Evolutionary conservation across 2,113 vertebrate species (phyloP).

Genomic region (Thunnus maccoyii): DNA sequence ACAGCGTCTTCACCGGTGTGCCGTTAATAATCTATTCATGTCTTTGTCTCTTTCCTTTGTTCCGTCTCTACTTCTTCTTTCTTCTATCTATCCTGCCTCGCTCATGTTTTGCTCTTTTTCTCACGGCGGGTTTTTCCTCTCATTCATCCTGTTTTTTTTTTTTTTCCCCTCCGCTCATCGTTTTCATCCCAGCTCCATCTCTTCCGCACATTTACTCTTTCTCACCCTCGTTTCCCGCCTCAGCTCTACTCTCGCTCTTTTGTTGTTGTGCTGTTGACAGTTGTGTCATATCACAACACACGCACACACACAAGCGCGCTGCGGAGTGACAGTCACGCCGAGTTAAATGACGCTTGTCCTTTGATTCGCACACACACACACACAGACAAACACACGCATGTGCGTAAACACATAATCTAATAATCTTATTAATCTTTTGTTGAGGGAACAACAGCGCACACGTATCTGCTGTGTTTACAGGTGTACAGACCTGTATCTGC

Average conservation of each 20-base stretch:
- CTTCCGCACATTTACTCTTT: neutral
- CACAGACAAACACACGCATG: neutral
- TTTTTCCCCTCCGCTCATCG: neutral
- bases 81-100: no score
- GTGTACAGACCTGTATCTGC: constrained; percentile 32
- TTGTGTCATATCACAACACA: constrained; percentile 21
- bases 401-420: neutral
- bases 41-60: constrained; percentile 19
- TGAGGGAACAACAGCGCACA: constrained; percentile 14
- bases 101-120: neutral
- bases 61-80: neutral
- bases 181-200: neutral
- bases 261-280: constrained; percentile 42
- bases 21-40: neutral
- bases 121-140: neutral
- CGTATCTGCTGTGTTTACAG: constrained; percentile 7
- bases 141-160: neutral
- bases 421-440: neutral
- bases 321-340: neutral
- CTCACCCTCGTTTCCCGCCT: neutral
- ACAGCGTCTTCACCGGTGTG: neutral
- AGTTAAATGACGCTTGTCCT: constrained; percentile 23
- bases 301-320: neutral
- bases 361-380: neutral
- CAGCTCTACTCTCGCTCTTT: constrained; percentile 13